Evolutionary conservation across 2,113 vertebrate species (phyloP), one percentile per base, ranked within the genome.

Genomic region (Calidris pygmaea): DNA sequence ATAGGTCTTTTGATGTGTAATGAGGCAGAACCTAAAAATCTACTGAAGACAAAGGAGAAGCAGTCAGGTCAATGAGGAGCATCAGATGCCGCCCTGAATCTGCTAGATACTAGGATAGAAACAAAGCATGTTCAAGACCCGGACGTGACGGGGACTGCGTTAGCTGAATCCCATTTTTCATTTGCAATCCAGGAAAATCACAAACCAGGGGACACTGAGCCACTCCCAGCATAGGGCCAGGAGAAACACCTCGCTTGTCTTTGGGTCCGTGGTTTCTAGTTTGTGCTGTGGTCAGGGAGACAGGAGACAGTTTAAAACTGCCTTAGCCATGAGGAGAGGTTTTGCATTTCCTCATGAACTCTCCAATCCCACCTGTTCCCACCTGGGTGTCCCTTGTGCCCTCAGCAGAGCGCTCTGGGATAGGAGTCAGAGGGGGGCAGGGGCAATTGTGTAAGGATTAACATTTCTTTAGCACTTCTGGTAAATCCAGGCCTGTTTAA

Each of bases 11-110:
- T 63, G 83, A 76, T 55, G 90, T 83, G 85, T 48, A 89, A 73
- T 90, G 92, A 94, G 12, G 60, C 90, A 92, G 88, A 92, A 95
- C 43, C 14, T 92, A 56, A 89, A 96, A 94, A 92, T 82, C 52
- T 89, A 32, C 84, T 48, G 48, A 72, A 85, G 47, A 78, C 32
- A 89, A 79, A 93, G 48, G 21, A 84, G 72, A 87, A 89, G 58
- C 70, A 85, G 66, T 1, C 53, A 76, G 74, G 91, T 87, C 91
- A 93, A n/a, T 34, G 48, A 39, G 39, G 56, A 81, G 30, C 26
- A 13, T 91, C 60, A 56, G 56, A 84, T 37, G 32, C 52, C 84
- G 80, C 68, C 63, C 76, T 39, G 80, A 93, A 89, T 77, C 86
- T 78, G 12, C 47, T 48, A 34, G 76, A 34, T 63, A 7, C 37